Evolutionary conservation across 2,113 vertebrate genomes (phyloP), one percentile per base, ranked within the genome.

Genomic region (Paramormyrops kingsleyae): DNA sequence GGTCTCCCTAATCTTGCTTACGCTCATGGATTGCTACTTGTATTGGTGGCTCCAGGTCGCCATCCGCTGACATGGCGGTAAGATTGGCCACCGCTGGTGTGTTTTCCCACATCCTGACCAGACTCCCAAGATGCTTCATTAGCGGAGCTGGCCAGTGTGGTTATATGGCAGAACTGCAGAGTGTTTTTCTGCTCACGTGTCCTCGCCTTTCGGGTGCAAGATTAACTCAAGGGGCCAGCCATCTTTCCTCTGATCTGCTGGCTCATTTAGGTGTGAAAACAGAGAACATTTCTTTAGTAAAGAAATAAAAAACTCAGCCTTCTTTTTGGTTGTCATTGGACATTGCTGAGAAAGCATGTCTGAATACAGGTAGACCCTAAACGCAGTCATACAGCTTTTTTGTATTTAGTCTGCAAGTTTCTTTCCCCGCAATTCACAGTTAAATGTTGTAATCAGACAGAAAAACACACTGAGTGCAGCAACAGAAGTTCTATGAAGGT

Each of bases 91-190:
- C 74, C 10, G n/a, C 62, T 12, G 62, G 62, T 70, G 62, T 13
- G 10, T 70, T 70, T 70, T 10, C 62, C n/a, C 74, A 77, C 13
- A 17, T 42, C 44, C 42, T 24, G 42, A 84, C 8, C 7, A n/a
- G 3, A n/a, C 3, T 97, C 95, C 96, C 95, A 93, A 49, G 90
- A 88, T 90, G 90, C 93, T 95, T 96, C 94, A 92, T 96, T 95
- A 96, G 91, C 35, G 92, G 87, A 91, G 93, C 93, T 90, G 93
- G 92, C 93, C 86, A 80, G 52, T 92, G 89, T 91, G 93, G 94
- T 94, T 92, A 92, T 93, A 91, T 90, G 90, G 90, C 92, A 92
- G 94, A 93, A 92, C 92, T 93, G 92, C 93, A 56, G 92, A 53
- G 91, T 87, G 93, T 92, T 95, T 94, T 94, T 91, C 90, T 93